Conservation (phyloP, 2,888 invertebrate species). For the Drosophila sordidula region DNA sequence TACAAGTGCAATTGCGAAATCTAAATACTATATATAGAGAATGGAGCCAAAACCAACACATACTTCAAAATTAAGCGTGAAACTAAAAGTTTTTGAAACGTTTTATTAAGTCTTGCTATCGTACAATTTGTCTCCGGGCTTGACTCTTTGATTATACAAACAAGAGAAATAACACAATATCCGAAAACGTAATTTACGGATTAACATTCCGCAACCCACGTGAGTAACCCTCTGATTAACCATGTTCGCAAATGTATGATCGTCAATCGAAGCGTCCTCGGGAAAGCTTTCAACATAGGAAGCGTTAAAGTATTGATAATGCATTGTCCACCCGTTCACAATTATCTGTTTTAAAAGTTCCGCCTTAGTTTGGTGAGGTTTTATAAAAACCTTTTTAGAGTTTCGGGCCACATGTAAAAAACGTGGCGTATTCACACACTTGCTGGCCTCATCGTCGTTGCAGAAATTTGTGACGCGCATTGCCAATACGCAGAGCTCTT, state of each 20-base stretch:
- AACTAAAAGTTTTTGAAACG: too few relatives aligned
- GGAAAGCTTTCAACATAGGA: neutral
- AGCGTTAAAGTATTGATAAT: rapidly evolving
- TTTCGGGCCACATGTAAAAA: constrained; percentile 30
- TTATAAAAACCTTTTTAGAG: neutral
- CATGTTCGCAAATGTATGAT: constrained; percentile 4
- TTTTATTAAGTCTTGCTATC: neutral
- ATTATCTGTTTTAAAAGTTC: neutral
- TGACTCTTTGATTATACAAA: constrained; percentile 3
- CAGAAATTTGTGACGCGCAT: constrained; percentile 56
- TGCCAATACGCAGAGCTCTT: constrained; percentile 34
- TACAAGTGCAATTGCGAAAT: too few relatives aligned
- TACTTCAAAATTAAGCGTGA: too few relatives aligned
- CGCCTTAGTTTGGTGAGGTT: too few relatives aligned
- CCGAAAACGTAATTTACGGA: too few relatives aligned
- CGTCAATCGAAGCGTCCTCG: rapidly evolving
- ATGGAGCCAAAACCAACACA: too few relatives aligned
- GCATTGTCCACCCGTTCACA: neutral
- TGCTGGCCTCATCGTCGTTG: rapidly evolving
- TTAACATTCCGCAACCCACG: constrained; percentile 19
- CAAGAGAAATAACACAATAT: constrained; percentile 1
- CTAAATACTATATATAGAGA: too few relatives aligned
- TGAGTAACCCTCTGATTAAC: neutral
- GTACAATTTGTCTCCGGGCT: constrained; percentile 4
- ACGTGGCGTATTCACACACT: constrained; percentile 39